Conservation (phyloP, 2,113 vertebrate genomes). For the Tyrannus savana region DNA sequence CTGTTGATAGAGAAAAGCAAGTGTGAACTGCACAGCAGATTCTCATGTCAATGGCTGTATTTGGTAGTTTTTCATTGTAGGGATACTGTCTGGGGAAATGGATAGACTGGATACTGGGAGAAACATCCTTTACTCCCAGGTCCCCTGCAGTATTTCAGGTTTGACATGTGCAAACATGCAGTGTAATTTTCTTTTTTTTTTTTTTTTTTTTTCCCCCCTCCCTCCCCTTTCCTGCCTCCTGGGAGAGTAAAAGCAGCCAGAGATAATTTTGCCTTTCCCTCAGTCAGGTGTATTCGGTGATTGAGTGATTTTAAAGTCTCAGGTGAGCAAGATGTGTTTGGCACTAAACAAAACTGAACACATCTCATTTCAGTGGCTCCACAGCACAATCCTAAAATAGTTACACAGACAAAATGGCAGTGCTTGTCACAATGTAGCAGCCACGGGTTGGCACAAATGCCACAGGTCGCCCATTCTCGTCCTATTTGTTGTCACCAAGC, state of each 20-base stretch:
- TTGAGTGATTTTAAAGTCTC: constrained; percentile 9
- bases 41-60: constrained; percentile 25
- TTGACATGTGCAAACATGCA: constrained; percentile 59
- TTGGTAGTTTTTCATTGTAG: constrained; percentile 32
- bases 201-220: neutral
- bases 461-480: neutral
- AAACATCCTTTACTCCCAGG: constrained; percentile 37
- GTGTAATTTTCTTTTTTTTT: constrained; percentile 38
- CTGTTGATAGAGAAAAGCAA: neutral
- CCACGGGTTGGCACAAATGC: neutral
- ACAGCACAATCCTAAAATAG: neutral
- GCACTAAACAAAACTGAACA: neutral
- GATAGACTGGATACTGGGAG: constrained; percentile 9
- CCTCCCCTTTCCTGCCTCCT: neutral
- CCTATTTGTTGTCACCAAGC: neutral
- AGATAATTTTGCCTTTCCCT: constrained; percentile 60
- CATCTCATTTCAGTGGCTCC: constrained; percentile 1
- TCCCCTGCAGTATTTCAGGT: constrained; percentile 48
- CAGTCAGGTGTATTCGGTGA: constrained; percentile 32
- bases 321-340: neutral
- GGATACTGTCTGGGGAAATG: constrained; percentile 36
- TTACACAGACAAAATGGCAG: neutral
- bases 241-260: constrained; percentile 58
- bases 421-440: neutral
- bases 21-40: constrained; percentile 2